A percentile compares a stretch with the other conserved stretches of the same genome.
Conservation (phyloP, 2,888 invertebrate genomes). For the Exephanes ischioxanthus region DNA sequence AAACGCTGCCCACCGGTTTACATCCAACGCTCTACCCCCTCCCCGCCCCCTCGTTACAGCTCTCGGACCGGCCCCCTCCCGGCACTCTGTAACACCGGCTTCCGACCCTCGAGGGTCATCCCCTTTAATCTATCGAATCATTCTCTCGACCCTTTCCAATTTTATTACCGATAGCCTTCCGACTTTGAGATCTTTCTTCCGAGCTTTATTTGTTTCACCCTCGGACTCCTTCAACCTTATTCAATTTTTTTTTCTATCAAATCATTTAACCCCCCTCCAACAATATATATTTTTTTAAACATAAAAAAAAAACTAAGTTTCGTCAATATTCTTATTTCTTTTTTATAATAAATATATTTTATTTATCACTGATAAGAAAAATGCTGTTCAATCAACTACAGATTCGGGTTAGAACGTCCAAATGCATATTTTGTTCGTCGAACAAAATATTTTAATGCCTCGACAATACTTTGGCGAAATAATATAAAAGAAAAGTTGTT, state of each 20-base stretch:
- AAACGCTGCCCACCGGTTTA: slow-evolving; percentile 50
- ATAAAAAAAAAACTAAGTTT: no score
- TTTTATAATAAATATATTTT: no score
- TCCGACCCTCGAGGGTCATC: slow-evolving; percentile 6
- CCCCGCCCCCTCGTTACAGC: slow-evolving; percentile 82
- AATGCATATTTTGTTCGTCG: no score
- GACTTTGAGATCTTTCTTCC: neutral
- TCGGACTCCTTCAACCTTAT: neutral
- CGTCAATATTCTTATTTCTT: no score
- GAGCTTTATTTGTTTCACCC: neutral
- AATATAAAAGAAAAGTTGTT: no score
- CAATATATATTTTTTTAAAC: no score
- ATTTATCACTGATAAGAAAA: no score
- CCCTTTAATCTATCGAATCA: slow-evolving; percentile 22
- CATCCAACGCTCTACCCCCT: slow-evolving; percentile 77
- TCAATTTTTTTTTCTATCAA: slow-evolving; percentile 5
- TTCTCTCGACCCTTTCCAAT: slow-evolving; percentile 13
- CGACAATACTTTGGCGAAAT: no score
- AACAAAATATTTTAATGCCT: no score
- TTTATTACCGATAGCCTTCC: slow-evolving; percentile 18
- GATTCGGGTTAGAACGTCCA: no score
- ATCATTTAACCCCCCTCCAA: neutral
- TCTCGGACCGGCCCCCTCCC: slow-evolving; percentile 38
- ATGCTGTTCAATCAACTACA: no score
- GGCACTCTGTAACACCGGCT: neutral